A percentile compares a stretch with the other conserved stretches of the same genome.
Evolutionary conservation across 2,113 vertebrate species (phyloP).

Genomic region (Istiophorus platypterus): DNA sequence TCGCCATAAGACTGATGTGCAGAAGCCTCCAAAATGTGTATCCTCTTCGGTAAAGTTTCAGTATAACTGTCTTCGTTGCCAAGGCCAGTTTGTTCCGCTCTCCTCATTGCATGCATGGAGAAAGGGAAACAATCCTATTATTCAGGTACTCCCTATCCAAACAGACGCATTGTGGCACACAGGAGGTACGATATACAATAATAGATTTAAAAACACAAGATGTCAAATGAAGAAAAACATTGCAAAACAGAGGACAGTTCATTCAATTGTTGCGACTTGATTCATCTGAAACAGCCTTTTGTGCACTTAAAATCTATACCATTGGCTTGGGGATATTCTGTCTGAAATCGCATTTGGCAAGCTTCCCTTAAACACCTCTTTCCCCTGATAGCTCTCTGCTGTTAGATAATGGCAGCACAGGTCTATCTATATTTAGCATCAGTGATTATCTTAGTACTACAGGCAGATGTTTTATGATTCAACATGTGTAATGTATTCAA

Average conservation of each 20-base stretch:
- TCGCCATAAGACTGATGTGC: neutral
- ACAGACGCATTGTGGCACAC: conserved; percentile 20
- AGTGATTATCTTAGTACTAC: conserved; percentile 55
- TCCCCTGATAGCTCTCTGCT: conserved; percentile 54
- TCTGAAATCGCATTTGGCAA: conserved; percentile 67
- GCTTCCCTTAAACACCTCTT: conserved; percentile 66
- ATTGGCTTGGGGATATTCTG: conserved; percentile 62
- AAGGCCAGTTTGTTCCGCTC: conserved; percentile 14
- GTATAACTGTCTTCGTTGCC: conserved; percentile 5
- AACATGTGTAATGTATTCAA: conserved; percentile 56
- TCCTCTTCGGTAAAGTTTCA: conserved; percentile 14
- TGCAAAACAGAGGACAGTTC: conserved; percentile 34
- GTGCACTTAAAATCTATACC: conserved; percentile 56
- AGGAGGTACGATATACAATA: conserved; percentile 45
- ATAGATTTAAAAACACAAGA: conserved; percentile 54
- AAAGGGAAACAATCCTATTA: conserved; percentile 29
- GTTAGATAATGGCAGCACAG: conserved; percentile 50
- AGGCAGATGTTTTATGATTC: conserved; percentile 57
- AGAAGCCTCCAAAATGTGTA: neutral
- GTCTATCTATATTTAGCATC: conserved; percentile 66
- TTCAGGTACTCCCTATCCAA: conserved; percentile 25
- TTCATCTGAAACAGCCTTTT: conserved; percentile 54
- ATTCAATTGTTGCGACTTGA: conserved; percentile 53
- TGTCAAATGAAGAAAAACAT: conserved; percentile 54
- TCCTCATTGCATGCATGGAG: conserved; percentile 25